These are phyloP conservation scores for Psettodes erumei DNA, from an alignment of 2,113 vertebrate species.

Conservation along the genomic window DNA sequence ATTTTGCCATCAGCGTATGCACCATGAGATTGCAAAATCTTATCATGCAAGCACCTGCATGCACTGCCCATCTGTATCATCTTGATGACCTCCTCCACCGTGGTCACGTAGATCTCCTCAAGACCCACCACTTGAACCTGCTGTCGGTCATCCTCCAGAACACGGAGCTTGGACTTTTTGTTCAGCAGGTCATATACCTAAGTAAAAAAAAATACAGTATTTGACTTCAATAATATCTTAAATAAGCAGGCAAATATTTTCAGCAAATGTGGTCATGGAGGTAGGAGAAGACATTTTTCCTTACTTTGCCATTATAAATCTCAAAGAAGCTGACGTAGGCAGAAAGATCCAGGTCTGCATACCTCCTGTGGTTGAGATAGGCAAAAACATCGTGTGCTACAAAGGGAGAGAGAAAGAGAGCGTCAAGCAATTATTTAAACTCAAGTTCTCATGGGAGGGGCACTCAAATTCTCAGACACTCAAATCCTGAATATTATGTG, in stretches of 20 bases:
- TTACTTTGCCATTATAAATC: conserved; percentile 98
- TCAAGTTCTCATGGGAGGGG: background rate
- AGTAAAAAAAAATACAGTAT: background rate
- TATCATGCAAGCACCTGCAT: conserved; percentile 87
- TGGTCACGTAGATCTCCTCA: conserved; percentile 86
- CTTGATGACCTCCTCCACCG: conserved; percentile 91
- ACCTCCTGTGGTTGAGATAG: conserved; percentile 86
- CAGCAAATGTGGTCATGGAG: background rate
- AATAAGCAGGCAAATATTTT: background rate
- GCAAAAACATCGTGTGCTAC: conserved; percentile 94
- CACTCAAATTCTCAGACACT: too few species aligned
- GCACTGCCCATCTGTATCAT: conserved; percentile 90
- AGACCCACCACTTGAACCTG: conserved; percentile 96
- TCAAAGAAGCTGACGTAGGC: conserved; percentile 96
- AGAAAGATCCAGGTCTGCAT: conserved; percentile 82
- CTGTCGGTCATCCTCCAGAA: conserved; percentile 95
- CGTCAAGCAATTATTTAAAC: background rate
- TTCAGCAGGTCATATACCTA: conserved; percentile 96
- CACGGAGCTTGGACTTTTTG: conserved; percentile 92
- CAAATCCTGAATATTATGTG: background rate
- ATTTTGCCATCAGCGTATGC: background rate
- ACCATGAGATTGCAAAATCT: background rate
- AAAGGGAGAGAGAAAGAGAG: conserved; percentile 29
- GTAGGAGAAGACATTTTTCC: background rate
- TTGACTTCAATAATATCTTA: background rate